phyloP scores from a whole-genome alignment of 53 echinoderm and acorn worm species.

The Echinarachnius parma region DNA sequence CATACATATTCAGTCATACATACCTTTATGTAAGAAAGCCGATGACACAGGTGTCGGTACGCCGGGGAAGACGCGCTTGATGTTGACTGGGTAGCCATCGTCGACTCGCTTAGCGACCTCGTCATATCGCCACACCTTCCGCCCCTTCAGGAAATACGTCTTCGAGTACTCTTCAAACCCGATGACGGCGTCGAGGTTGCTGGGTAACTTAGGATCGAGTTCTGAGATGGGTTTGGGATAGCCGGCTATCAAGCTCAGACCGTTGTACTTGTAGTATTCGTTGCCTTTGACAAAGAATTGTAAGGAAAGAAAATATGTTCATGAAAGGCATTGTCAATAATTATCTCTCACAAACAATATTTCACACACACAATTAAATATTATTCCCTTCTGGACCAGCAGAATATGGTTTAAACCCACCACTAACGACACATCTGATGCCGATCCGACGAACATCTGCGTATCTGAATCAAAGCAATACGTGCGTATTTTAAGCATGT shows the following conservation, averaged over 20 bases:
- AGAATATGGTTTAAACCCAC: too few species aligned
- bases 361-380: too few species aligned
- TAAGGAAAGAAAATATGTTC: too few species aligned
- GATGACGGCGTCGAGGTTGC: slow-evolving; percentile 71
- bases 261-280: slow-evolving; percentile 75
- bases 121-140: slow-evolving; percentile 76
- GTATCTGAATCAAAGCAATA: too few species aligned
- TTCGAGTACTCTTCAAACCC: slow-evolving; percentile 54
- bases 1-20: too few species aligned
- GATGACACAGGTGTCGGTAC: slow-evolving; percentile 59
- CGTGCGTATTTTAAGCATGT: too few species aligned
- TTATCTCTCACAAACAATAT: too few species aligned
- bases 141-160: slow-evolving; percentile 77
- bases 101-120: slow-evolving; percentile 61
- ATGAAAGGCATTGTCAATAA: too few species aligned
- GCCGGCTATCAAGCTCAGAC: slow-evolving; percentile 52
- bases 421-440: too few species aligned
- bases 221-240: slow-evolving; percentile 64
- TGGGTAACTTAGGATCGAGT: slow-evolving; percentile 65
- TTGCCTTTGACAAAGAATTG: too few species aligned
- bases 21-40: slow-evolving; percentile 50
- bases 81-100: slow-evolving; percentile 54
- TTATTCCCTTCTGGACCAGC: too few species aligned
- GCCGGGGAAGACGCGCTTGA: slow-evolving; percentile 62
- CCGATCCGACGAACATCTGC: too few species aligned